These are phyloP conservation scores for Poicephalus meyeri DNA, from an alignment of 2,113 vertebrate genomes.

Conservation along the genomic window DNA sequence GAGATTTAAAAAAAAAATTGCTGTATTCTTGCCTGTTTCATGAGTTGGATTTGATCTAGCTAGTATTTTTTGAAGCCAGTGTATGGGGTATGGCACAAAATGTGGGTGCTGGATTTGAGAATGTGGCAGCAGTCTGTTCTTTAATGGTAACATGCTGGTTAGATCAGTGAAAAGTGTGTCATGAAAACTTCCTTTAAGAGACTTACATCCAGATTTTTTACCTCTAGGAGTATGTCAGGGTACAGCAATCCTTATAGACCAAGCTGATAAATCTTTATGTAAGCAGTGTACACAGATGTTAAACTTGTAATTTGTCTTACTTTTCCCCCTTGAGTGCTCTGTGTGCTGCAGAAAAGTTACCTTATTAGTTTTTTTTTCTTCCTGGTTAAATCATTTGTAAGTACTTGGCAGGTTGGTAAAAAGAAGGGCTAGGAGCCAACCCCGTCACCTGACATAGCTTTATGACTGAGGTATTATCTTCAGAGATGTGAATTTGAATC, in stretches of 20 bases:
- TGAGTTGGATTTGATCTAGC: not conserved
- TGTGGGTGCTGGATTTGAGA: not conserved
- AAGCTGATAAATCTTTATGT: not conserved
- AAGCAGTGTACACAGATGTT: not conserved
- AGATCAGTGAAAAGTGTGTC: not conserved
- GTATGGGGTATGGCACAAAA: not conserved
- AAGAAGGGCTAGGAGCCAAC: not conserved
- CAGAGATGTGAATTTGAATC: not conserved
- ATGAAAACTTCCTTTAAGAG: not conserved
- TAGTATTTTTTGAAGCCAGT: not conserved
- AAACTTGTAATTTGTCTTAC: not conserved
- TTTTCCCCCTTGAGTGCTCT: not conserved
- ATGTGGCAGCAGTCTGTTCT: not conserved
- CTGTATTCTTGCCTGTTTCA: not conserved
- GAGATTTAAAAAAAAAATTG: not conserved
- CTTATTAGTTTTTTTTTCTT: not conserved
- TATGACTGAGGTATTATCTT: not conserved
- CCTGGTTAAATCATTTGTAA: not conserved
- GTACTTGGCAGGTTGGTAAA: not conserved
- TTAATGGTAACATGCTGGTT: not conserved
- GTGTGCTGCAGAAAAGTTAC: not conserved
- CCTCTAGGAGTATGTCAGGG: not conserved
- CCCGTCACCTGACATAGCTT: not conserved
- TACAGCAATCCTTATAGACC: not conserved
- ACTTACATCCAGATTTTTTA: not conserved